These are phyloP conservation scores for Drosophila equinoxialis DNA, from an alignment of 1,140 invertebrate genomes.

Conservation along the genomic window DNA sequence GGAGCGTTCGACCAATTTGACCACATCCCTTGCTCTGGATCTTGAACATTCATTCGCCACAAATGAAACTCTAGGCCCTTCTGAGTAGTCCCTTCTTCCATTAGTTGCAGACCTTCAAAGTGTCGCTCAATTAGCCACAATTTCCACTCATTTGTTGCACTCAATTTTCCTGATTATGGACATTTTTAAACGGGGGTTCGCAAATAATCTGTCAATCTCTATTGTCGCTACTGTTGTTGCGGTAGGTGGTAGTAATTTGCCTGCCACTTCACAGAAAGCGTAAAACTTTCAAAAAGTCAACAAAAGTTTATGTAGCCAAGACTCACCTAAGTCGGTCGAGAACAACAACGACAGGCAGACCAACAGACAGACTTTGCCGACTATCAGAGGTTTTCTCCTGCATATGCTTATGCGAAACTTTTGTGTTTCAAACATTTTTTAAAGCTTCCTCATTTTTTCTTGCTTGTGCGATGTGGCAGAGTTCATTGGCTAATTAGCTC, in stretches of 20 bases:
- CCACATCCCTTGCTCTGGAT: neutral
- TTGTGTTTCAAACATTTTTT: conserved; percentile 34
- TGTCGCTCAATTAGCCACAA: conserved; percentile 32
- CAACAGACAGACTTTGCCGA: conserved; percentile 12
- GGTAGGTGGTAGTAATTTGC: conserved; percentile 54
- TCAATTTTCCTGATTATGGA: conserved; percentile 19
- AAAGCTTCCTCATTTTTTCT: conserved; percentile 40
- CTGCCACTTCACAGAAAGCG: conserved; percentile 53
- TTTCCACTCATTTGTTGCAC: conserved; percentile 38
- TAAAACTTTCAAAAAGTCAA: conserved; percentile 79
- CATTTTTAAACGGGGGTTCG: conserved; percentile 5
- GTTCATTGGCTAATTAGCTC: conserved; percentile 54
- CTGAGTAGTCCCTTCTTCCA: neutral
- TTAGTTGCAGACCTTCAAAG: conserved; percentile 19
- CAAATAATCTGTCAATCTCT: conserved; percentile 26
- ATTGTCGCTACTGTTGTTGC: conserved; percentile 28
- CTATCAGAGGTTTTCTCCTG: conserved; percentile 37
- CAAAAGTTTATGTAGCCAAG: conserved; percentile 66
- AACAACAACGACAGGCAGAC: neutral
- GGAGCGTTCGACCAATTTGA: conserved; percentile 18
- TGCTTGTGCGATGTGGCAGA: conserved; percentile 38
- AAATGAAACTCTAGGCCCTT: neutral
- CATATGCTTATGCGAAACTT: conserved; percentile 60
- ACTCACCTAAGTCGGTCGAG: conserved; percentile 47
- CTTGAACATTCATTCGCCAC: too few relatives aligned